A percentile compares a stretch with the other conserved stretches of the same genome.
Evolutionary conservation across 2,888 invertebrate genomes (phyloP).

Genomic region (Ichneumoninae sp.): DNA sequence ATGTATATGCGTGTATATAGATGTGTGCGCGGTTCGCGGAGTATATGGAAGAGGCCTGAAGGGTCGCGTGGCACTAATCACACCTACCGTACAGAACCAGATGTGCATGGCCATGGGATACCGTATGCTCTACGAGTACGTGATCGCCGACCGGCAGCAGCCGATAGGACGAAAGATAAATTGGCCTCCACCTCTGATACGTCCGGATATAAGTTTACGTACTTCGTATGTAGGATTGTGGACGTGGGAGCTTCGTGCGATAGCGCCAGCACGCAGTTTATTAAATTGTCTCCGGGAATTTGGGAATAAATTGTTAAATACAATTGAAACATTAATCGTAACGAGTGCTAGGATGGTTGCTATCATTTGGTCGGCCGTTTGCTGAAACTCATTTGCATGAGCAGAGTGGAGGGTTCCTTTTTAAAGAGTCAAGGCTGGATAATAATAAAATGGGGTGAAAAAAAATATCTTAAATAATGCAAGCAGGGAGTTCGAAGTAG

Average conservation of each 20-base stretch:
- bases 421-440: not conserved
- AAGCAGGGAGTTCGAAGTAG: not conserved
- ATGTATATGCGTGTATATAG: slow-evolving; percentile 13
- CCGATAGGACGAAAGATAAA: slow-evolving; percentile 52
- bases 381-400: not conserved
- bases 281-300: not conserved
- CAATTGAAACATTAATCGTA: not conserved
- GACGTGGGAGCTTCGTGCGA: not conserved
- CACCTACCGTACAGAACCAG: slow-evolving; percentile 7
- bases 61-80: slow-evolving; percentile 67
- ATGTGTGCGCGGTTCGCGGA: slow-evolving; percentile 5
- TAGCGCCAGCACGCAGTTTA: not conserved
- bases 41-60: slow-evolving; percentile 15
- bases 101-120: slow-evolving; percentile 41
- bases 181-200: slow-evolving; percentile 26
- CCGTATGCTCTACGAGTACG: slow-evolving; percentile 5
- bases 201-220: slow-evolving; percentile 13
- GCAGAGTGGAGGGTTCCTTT: not conserved
- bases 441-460: too few relatives aligned
- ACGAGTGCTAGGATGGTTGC: not conserved
- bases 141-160: slow-evolving; percentile 32
- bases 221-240: not conserved
- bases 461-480: not conserved
- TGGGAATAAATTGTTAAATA: slow-evolving; percentile 2
- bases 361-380: not conserved